Percentiles rank a stretch among this genome's conserved stretches.
Conservation (phyloP, 2,113 vertebrate species). For the Syngnathoides biaculeatus region DNA sequence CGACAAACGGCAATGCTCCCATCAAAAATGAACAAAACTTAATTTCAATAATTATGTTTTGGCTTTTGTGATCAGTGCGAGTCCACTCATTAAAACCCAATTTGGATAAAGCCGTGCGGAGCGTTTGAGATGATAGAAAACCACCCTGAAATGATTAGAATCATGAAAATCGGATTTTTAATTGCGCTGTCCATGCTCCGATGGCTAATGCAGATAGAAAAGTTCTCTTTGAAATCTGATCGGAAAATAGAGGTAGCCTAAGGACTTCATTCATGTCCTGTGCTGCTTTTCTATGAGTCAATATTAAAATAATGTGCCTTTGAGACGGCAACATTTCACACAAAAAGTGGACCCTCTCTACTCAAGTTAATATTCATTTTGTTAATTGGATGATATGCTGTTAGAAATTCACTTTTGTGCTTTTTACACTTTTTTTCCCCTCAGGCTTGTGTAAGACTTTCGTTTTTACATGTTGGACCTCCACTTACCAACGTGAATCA, state of each 20-base stretch:
- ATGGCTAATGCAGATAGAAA: constrained; percentile 24
- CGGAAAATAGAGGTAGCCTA: not conserved
- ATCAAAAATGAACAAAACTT: not conserved
- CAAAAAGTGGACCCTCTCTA: too few relatives aligned
- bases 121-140: constrained; percentile 39
- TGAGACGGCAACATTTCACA: too few relatives aligned
- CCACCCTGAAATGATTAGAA: constrained; percentile 46
- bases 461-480: too few relatives aligned
- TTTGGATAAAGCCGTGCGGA: constrained; percentile 35
- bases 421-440: too few relatives aligned
- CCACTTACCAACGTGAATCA: too few relatives aligned
- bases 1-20: not conserved
- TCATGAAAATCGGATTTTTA: constrained; percentile 43
- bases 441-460: too few relatives aligned
- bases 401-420: too few relatives aligned
- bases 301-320: not conserved
- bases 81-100: constrained; percentile 40
- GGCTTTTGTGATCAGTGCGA: not conserved
- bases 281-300: not conserved
- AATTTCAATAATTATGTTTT: not conserved
- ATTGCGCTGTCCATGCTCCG: constrained; percentile 29
- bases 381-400: too few relatives aligned
- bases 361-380: too few relatives aligned
- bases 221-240: constrained; percentile 13
- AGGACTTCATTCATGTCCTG: not conserved